These are phyloP conservation scores for Thrips palmi DNA, from an alignment of 1,140 invertebrate species.

Conservation along the genomic window DNA sequence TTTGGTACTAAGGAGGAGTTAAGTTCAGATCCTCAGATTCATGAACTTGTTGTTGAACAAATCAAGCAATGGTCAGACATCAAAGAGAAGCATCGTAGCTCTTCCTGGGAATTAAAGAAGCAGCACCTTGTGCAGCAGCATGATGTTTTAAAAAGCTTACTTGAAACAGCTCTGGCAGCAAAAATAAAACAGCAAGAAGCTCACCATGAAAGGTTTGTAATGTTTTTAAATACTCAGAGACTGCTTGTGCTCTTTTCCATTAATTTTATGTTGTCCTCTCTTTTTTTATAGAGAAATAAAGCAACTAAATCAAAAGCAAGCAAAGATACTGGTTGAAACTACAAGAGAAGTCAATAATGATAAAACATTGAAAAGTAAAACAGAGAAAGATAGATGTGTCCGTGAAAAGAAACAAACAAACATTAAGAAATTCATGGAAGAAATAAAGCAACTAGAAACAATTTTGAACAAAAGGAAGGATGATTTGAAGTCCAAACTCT, in stretches of 20 bases:
- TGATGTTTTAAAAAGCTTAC: conserved; percentile 63
- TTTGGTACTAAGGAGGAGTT: conserved; percentile 52
- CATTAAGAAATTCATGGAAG: conserved; percentile 95
- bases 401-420: conserved; percentile 95
- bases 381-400: conserved; percentile 78
- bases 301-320: conserved; percentile 84
- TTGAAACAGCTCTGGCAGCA: conserved; percentile 57
- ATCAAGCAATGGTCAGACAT: conserved; percentile 84
- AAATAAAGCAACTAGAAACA: conserved; percentile 57
- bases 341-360: conserved; percentile 84
- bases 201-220: conserved; percentile 60
- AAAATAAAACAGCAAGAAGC: conserved; percentile 78
- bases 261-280: not conserved
- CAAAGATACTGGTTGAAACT: conserved; percentile 87
- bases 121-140: conserved; percentile 67
- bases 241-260: not conserved
- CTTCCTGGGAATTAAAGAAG: conserved; percentile 71
- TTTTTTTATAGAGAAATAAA: conserved; percentile 58
- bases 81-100: conserved; percentile 61
- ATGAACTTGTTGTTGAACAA: conserved; percentile 68
- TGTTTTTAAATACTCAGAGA: not conserved
- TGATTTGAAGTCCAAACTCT: conserved; percentile 73
- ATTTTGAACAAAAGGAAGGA: conserved; percentile 85
- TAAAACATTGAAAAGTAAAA: conserved; percentile 89
- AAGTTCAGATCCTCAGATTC: conserved; percentile 52